These are phyloP conservation scores for Agrypnia vestita DNA, from an alignment of 1,140 invertebrate genomes.

Conservation along the genomic window DNA sequence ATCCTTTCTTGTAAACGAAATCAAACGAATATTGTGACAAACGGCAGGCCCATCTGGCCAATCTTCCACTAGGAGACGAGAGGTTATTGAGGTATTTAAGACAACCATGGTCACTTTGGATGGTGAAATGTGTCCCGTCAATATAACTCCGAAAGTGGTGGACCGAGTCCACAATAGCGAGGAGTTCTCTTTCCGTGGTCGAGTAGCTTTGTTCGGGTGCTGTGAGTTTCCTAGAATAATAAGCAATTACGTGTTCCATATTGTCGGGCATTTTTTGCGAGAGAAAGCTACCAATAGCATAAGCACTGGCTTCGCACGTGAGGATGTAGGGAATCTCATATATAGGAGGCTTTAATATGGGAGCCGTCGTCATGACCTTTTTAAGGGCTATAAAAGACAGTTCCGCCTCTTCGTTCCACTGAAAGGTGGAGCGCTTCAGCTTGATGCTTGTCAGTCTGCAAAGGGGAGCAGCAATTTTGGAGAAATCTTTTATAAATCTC, in stretches of 20 bases:
- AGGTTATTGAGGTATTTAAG: neutral
- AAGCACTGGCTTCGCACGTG: neutral
- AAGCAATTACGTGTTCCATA: neutral
- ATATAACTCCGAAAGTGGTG: neutral
- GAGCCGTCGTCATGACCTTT: neutral
- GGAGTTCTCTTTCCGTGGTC: neutral
- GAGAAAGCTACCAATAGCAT: neutral
- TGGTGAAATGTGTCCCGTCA: neutral
- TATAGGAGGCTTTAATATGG: neutral
- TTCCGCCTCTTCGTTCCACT: neutral
- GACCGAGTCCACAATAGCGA: neutral
- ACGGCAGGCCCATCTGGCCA: neutral
- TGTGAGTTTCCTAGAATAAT: neutral
- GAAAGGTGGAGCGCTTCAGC: neutral
- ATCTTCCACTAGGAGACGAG: conserved; percentile 1
- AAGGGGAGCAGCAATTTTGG: neutral
- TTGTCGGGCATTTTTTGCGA: neutral
- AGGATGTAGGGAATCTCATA: neutral
- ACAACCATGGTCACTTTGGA: neutral
- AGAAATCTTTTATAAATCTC: neutral
- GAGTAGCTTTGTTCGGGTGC: neutral
- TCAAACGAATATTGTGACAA: neutral
- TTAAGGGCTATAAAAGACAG: neutral
- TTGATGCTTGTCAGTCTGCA: neutral
- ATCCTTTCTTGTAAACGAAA: neutral